Evolutionary conservation across 2,113 vertebrate species (phyloP).

Genomic region (Entomyzon cyanotis): DNA sequence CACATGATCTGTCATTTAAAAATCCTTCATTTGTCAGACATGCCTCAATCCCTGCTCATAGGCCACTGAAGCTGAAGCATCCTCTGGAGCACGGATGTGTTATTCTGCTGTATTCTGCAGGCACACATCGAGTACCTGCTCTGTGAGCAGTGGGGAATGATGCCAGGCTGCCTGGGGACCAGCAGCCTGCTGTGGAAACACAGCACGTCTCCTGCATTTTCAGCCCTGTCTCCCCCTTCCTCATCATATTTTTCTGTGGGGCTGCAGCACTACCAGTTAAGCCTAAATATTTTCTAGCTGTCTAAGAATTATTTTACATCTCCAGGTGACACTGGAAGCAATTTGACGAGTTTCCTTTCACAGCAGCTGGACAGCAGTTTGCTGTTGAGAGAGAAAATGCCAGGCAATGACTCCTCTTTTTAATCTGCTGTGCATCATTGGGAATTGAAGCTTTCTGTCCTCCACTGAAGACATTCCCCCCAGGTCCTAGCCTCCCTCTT

Average conservation of each 20-base stretch:
- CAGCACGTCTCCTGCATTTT: not conserved
- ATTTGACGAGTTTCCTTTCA: not conserved
- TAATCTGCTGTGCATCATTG: not conserved
- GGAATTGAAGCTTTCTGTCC: not conserved
- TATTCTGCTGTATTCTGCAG: not conserved
- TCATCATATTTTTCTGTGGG: not conserved
- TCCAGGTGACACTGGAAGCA: not conserved
- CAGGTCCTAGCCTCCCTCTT: not conserved
- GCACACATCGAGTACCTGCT: not conserved
- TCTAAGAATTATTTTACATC: not conserved
- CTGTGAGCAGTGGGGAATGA: not conserved
- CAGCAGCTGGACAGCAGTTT: not conserved
- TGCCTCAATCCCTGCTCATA: not conserved
- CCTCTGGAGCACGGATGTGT: not conserved
- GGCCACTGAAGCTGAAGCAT: not conserved
- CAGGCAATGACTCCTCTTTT: not conserved
- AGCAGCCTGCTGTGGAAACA: not conserved
- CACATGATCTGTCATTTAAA: not conserved
- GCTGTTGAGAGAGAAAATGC: not conserved
- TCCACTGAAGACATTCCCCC: not conserved
- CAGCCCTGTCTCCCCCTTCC: not conserved
- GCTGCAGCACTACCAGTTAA: not conserved
- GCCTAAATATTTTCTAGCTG: not conserved
- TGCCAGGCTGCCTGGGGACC: not conserved
- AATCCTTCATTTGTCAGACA: not conserved